Evolutionary conservation across 2,888 invertebrate genomes (phyloP), one percentile per base, ranked within the genome.

Genomic region (Copidosoma aretas): DNA sequence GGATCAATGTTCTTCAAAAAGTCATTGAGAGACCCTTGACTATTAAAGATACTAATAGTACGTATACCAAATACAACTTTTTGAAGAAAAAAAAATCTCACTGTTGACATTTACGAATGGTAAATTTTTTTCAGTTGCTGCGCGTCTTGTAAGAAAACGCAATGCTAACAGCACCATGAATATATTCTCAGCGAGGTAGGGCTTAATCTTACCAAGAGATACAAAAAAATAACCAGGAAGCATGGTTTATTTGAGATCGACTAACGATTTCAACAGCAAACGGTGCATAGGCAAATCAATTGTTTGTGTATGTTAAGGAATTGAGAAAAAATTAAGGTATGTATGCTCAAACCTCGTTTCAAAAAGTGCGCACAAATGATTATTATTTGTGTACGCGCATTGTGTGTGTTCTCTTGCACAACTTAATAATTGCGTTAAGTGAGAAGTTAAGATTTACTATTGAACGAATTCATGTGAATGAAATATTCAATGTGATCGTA

Each of bases 131-230:
- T 72, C 87, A 91, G 92, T 89, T 80, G 91, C 91, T 72, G 90
- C 90, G 24, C 87, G 89, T 71, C 86, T 92, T 68, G 89, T 91
- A 61, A 87, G 91, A 72, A 92, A 91, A 82, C 87, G 92, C 76
- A 88, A 90, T 71, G 87, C 90, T 69, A 90, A 91, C 71, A 91
- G 91, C 79, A 89, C 91, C 68, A 91, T 91, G 83, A 91, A 88
- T 84, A 91, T 91, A 85, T 91, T 92, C 84, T 90, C 91, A 56
- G 88, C 89, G 75, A 91, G 91, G 89, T 91, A 91, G 89, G 79
- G 80, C 75, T 80, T 79, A 80, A 78, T 76, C 74, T 77, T 77
- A 68, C 76, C 77, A 79, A 81, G 77, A 73, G 64, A 69, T 32
- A 32, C 3, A 32, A 32, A 32, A 32, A 32, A 32, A 32, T 5